Conservation (phyloP, 2,888 invertebrate genomes). For the Drosophila subquinaria region DNA sequence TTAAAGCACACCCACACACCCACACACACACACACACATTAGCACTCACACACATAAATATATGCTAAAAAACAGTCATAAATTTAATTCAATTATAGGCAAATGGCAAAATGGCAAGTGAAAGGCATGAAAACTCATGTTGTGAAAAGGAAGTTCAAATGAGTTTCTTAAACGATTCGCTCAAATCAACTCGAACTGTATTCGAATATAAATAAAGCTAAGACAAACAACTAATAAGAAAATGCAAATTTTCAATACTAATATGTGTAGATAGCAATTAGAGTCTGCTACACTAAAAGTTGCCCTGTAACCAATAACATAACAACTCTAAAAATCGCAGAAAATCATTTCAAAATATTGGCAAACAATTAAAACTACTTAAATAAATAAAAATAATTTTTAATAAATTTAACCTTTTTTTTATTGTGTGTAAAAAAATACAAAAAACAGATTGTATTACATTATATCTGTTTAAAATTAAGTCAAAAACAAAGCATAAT, state of each 20-base stretch:
- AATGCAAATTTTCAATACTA: not conserved
- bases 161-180: slow-evolving; percentile 8
- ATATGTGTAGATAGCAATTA: not conserved
- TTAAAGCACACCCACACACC: not conserved
- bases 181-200: not conserved
- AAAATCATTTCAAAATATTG: not conserved
- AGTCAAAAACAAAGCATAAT: not conserved
- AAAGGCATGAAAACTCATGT: slow-evolving; percentile 49
- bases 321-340: not conserved
- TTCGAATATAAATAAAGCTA: slow-evolving; percentile 4
- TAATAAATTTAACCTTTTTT: too few relatives aligned
- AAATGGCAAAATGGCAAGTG: slow-evolving; percentile 33
- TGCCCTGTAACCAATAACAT: not conserved
- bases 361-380: not conserved
- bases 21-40: not conserved
- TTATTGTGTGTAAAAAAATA: too few relatives aligned
- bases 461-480: not conserved
- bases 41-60: not conserved
- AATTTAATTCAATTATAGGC: slow-evolving; percentile 51
- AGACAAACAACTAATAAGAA: slow-evolving; percentile 6
- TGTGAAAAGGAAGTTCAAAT: slow-evolving; percentile 15
- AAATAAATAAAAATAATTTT: too few relatives aligned
- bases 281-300: not conserved
- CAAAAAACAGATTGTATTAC: too few relatives aligned
- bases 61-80: slow-evolving; percentile 37